phyloP scores from a whole-genome alignment of 1,140 invertebrate species.

The Lamellibrachia luymesi region DNA sequence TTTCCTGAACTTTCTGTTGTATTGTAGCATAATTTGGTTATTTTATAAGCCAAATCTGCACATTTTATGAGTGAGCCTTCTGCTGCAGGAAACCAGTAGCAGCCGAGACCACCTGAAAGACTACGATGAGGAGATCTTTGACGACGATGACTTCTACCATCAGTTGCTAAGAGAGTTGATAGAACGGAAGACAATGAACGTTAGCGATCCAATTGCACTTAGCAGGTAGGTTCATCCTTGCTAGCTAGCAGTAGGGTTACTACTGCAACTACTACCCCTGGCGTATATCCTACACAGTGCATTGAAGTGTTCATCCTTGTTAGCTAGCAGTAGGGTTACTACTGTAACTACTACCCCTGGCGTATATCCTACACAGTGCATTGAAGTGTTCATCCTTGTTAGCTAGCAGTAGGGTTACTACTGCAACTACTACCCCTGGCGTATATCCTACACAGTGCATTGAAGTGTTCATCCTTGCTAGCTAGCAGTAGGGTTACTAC shows the following conservation, averaged over 20 bases:
- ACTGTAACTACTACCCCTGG: background rate
- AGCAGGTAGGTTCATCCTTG: constrained; percentile 63
- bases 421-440: too few species aligned
- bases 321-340: background rate
- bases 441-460: too few species aligned
- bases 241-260: background rate
- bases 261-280: too few species aligned
- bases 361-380: background rate
- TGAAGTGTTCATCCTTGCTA: too few species aligned
- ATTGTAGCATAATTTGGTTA: too few species aligned
- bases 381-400: background rate
- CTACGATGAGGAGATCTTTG: constrained; percentile 84
- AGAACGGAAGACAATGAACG: constrained; percentile 80
- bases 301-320: too few species aligned
- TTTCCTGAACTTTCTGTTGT: too few species aligned
- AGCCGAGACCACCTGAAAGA: constrained; percentile 58
- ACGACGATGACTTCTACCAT: constrained; percentile 97
- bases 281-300: too few species aligned
- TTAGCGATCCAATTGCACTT: constrained; percentile 69
- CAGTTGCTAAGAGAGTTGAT: constrained; percentile 87
- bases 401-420: background rate
- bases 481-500: too few species aligned
- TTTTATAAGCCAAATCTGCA: too few species aligned
- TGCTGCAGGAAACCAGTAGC: constrained; percentile 20
- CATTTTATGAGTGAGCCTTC: background rate